A percentile compares a stretch with the other conserved stretches of the same genome.
Evolutionary conservation across 2,888 invertebrate species (phyloP).

Genomic region (Yponomeuta sedellus): DNA sequence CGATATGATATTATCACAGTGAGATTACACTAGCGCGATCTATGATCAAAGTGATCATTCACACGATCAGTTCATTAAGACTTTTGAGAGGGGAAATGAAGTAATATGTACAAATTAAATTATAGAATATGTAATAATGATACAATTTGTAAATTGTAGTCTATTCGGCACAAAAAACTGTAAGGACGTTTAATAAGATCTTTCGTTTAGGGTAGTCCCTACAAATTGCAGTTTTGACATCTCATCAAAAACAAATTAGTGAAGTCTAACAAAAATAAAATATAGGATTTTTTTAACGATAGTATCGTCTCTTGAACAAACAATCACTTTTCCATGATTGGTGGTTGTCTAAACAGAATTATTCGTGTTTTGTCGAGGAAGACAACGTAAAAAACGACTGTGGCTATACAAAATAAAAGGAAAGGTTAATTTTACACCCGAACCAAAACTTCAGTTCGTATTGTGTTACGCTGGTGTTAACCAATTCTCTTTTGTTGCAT

Average conservation of each 20-base stretch:
- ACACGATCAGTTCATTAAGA: constrained; percentile 11
- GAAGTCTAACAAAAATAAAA: constrained; percentile 23
- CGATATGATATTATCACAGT: constrained; percentile 17
- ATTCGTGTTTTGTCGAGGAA: constrained; percentile 31
- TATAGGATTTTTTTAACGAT: constrained; percentile 36
- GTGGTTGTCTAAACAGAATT: constrained; percentile 23
- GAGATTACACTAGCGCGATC: constrained; percentile 24
- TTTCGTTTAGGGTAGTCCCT: constrained; percentile 16
- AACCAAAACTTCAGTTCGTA: constrained; percentile 60
- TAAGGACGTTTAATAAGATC: not conserved
- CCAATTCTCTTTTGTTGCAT: constrained; percentile 66
- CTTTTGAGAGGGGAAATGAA: not conserved
- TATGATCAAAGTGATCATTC: constrained; percentile 19
- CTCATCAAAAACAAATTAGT: constrained; percentile 28
- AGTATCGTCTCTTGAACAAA: constrained; percentile 46
- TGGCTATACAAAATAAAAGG: constrained; percentile 44
- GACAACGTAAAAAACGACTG: constrained; percentile 20
- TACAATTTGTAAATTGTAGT: too few relatives aligned
- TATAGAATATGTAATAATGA: not conserved
- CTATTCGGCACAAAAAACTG: not conserved
- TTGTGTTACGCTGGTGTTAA: constrained; percentile 68
- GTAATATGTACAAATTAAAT: too few relatives aligned
- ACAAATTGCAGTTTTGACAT: constrained; percentile 28
- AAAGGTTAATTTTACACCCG: constrained; percentile 73
- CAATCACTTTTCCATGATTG: constrained; percentile 39